Percentiles rank a stretch among this genome's conserved stretches.
Evolutionary conservation across 2,797 vertebrate genomes (phyloP).

Genomic region (Pogoniulus pusillus): DNA sequence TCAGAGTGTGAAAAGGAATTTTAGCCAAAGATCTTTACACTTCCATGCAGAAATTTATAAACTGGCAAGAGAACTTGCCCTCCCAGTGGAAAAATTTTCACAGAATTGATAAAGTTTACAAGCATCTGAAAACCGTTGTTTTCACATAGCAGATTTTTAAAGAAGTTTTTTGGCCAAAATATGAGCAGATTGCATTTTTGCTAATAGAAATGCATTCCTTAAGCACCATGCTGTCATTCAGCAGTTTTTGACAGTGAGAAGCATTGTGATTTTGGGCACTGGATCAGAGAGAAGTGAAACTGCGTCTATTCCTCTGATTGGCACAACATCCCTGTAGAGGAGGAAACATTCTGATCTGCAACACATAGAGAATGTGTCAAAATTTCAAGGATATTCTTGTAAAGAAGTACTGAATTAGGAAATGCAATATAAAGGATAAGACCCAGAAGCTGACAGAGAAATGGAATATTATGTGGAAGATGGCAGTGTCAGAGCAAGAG

Average conservation of each 20-base stretch:
- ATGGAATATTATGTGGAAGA: not conserved
- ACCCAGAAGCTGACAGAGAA: not conserved
- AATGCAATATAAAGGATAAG: not conserved
- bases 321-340: not conserved
- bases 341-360: not conserved
- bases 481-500: not conserved
- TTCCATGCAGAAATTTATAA: constrained; percentile 42
- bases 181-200: constrained; percentile 54
- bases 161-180: constrained; percentile 36
- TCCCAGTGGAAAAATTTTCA: constrained; percentile 12
- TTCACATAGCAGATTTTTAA: constrained; percentile 39
- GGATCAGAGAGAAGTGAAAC: constrained; percentile 18
- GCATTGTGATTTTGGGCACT: constrained; percentile 36
- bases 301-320: not conserved
- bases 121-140: constrained; percentile 50
- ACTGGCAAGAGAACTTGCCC: constrained; percentile 32
- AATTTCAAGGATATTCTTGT: not conserved
- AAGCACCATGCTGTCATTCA: constrained; percentile 20
- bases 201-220: not conserved
- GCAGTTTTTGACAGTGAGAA: constrained; percentile 19
- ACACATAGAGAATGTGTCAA: not conserved
- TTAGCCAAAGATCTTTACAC: constrained; percentile 48
- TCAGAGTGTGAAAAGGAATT: constrained; percentile 23
- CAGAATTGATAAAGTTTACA: constrained; percentile 41
- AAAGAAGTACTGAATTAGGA: not conserved